Evolutionary conservation across 2,888 invertebrate genomes (phyloP), one percentile per base, ranked within the genome.

Genomic region (Chalcis sispes): DNA sequence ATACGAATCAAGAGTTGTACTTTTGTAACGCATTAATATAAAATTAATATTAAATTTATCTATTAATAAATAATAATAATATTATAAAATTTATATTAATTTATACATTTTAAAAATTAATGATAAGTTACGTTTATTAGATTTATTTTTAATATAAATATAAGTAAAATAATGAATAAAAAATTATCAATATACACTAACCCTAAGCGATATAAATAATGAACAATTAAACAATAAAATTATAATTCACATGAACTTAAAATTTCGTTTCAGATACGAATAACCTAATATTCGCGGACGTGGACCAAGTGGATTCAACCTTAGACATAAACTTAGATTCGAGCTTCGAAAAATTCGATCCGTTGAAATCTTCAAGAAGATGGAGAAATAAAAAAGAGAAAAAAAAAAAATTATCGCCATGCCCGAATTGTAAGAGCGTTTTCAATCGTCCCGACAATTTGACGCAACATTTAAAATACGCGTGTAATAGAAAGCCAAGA

Each of bases 381-480:
- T 46, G 25, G 27, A 46, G 42, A 18, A 48, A 13, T 50, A 32
- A 32, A 64, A 29, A 13, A 29, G 32, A 1, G 29, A 29, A 0
- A 62, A 25, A 36, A 2, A 13, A 18, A 1, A 52, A 10, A 10
- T 15, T 4, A 1, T 72, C 58, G 1, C 54, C 67, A 0, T 75
- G 71, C 25, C 61, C 66, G 7, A 61, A 66, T 23, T 66, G 59
- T 10, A 2, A 52, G 0, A 56, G 62, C 2, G 54, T 54, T 1
- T 64, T 46, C 29, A 66, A 75, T 46, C 66, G 66, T 13, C 13
- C 8, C 7, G 52, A 61, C 8, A 71, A 67, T 62, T 25, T 75
- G 0, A 46, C 4, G 0, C 59, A 72, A 20, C 75, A 75, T n/a
- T 8, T 48, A 2, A 71, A 40, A 2, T 66, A 61, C 15, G 23